Base-by-base conservation (phyloP, 2,113 vertebrate species). In the Petromus typicus region DNA sequence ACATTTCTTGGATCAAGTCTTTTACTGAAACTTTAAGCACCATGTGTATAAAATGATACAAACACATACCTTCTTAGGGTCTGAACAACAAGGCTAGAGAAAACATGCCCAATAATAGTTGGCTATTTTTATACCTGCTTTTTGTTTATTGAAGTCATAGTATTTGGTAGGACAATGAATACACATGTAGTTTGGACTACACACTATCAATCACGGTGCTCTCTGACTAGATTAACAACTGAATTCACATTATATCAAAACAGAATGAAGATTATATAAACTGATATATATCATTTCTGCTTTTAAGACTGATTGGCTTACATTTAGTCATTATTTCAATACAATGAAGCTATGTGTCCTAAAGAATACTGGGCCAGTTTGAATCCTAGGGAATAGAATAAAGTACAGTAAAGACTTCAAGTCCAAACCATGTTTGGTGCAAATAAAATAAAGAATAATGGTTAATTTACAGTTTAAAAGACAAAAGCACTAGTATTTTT, bases 21-120 rank as follows among this genome's bases (percentile, higher is more conserved):
- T 97, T 81, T 76, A 93, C 30, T 80, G 56, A 94, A 94, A 90
- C 48, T 86, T 94, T 56, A 94, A 90, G 76, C 34, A 83, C 18
- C 3, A 25, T 40, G 61, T 67, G 32, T 86, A 8, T 94, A 43
- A 95, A 84, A 87, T 71, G 23, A 76, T 86, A 9, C 32, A 94
- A 96, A 87, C 61, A 16, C 23, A 25, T 34, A 89, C 7, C 9
- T 57, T 92, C 81, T 88, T 32, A 69, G 32, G 51, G 54, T 69
- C 64, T 57, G 43, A 92, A 75, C 37, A 93, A 92, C 25, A n/a
- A 63, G 89, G 32, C 48, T 12, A 78, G 87, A 89, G 34, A 92
- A 94, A 94, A 78, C 12, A 78, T n/a, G 13, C 8, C 5, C 75
- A 40, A 45, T 69, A 76, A 90, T 56, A 54, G 20, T 45, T 56